Base-by-base conservation (phyloP, 2,113 vertebrate genomes). In the Hydropotes inermis region DNA sequence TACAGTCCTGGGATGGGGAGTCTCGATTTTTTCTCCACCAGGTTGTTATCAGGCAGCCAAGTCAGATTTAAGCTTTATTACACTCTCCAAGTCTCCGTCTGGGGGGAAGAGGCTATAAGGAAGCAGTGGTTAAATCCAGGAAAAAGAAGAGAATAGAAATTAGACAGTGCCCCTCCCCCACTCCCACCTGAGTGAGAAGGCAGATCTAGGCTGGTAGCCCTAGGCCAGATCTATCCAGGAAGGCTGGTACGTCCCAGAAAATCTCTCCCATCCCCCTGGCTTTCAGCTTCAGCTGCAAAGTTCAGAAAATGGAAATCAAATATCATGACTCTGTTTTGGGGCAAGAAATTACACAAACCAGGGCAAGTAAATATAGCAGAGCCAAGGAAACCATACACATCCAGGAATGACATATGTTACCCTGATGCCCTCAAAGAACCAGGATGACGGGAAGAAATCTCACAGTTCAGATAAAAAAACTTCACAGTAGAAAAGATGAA, bases 351-450 rank as follows among this genome's bases (percentile, higher is more conserved):
- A 89, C 85, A 97, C 89, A 97, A 97, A 92, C 57, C 95, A 91
- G 97, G 97, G 96, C 96, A 94, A 97, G 95, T 88, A 92, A 97
- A 89, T 87, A 88, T 84, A 98, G 57, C 86, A 93, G 92, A 87
- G 74, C 94, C 82, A 52, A 45, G 92, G 91, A 92, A 95, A 90
- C 97, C 86, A 88, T 64, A 81, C 93, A 97, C 45, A 78, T 93
- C 96, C 90, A 67, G 95, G 96, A 94, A 90, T 39, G 70, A 25
- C 45, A 43, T 95, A 36, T 96, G 67, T 92, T 78, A 95, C 92
- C 96, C 88, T 85, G 97, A 95, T 61, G 81, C 88, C 79, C 97
- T 96, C 96, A 27, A 97, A 87, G 57, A 97, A 96, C 87, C 91
- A 88, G 96, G 93, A 97, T 82, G 52, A 70, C 3, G 7, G 57